These are phyloP conservation scores for Chesias legatella DNA, from an alignment of 2,888 invertebrate genomes.

Conservation along the genomic window DNA sequence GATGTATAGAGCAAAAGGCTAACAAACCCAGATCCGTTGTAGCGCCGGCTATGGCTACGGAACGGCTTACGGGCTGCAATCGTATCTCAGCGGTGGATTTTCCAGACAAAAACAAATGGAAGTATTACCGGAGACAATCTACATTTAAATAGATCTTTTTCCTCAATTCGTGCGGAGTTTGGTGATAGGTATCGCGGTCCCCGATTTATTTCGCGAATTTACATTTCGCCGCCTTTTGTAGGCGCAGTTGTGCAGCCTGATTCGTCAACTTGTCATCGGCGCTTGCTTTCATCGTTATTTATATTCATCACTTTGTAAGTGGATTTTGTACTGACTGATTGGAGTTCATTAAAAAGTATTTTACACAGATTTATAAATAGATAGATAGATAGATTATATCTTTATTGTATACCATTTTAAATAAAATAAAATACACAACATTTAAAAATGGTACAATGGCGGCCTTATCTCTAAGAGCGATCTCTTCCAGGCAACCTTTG, in stretches of 20 bases:
- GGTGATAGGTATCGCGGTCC: conserved; percentile 73
- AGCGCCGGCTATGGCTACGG: conserved; percentile 45
- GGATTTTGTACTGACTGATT: background rate
- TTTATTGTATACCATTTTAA: too few species aligned
- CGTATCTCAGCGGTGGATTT: conserved; percentile 64
- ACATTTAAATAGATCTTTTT: conserved; percentile 79
- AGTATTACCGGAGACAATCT: conserved; percentile 77
- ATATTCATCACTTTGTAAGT: conserved; percentile 1
- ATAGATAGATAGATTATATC: too few species aligned
- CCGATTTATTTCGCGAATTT: conserved; percentile 74
- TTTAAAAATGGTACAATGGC: too few species aligned
- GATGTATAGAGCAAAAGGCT: conserved; percentile 15
- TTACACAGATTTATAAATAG: too few species aligned
- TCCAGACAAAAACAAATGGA: conserved; percentile 77
- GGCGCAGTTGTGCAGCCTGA: conserved; percentile 31
- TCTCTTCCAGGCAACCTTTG: too few species aligned
- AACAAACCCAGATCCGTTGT: conserved; percentile 31
- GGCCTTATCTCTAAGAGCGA: too few species aligned
- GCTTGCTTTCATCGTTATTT: conserved; percentile 19
- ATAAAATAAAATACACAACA: too few species aligned
- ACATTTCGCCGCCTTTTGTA: conserved; percentile 50
- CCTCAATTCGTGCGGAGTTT: conserved; percentile 74
- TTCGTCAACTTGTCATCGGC: conserved; percentile 35
- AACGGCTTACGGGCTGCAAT: conserved; percentile 55
- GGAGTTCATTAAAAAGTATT: background rate